Base-by-base conservation (phyloP, 2,797 vertebrate species). In the Lerista edwardsae region DNA sequence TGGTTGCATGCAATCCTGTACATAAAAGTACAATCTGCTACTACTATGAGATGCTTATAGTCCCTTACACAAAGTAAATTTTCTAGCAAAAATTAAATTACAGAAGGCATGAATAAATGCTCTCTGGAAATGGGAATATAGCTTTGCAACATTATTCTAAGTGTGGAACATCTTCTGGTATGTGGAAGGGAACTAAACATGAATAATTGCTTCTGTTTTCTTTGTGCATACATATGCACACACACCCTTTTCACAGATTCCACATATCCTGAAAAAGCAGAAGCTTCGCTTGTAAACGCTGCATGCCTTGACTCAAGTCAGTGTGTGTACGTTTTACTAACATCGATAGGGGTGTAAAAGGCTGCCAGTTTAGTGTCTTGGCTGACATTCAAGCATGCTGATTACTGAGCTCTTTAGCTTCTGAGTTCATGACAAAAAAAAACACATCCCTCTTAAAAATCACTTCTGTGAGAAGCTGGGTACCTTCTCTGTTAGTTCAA, bases 281-380 rank as follows among this genome's bases (percentile, higher is more conserved):
- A 93, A 92, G 93, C 94, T 95, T 94, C 95, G 94, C 92, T 96
- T 95, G 94, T 92, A 94, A 96, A 95, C 90, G 91, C 90, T 83
- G 80, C 91, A 95, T 94, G 92, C 94, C 92, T 93, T 94, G 94
- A 96, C 96, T 95, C 95, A 92, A 96, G 93, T 91, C 89, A 88
- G 91, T 88, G 91, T 95, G 94, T 93, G 93, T 93, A 95, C 93
- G 94, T 95, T 95, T 95, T 94, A 95, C 94, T 94, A 94, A 94
- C 88, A 92, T 72, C 79, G 85, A 93, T 95, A 95, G 93, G 93
- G 88, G 89, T 94, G 91, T 96, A 95, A 94, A 95, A 82, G 91
- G 57, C 89, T 94, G 95, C 96, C 96, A 96, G 90, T 90, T 95
- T 86, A 87, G 90, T 34, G 74, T 89, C 93, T 95, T 94, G 96